These are phyloP conservation scores for Melipona quadrifasciata DNA, from an alignment of 1,140 invertebrate genomes.

Conservation along the genomic window DNA sequence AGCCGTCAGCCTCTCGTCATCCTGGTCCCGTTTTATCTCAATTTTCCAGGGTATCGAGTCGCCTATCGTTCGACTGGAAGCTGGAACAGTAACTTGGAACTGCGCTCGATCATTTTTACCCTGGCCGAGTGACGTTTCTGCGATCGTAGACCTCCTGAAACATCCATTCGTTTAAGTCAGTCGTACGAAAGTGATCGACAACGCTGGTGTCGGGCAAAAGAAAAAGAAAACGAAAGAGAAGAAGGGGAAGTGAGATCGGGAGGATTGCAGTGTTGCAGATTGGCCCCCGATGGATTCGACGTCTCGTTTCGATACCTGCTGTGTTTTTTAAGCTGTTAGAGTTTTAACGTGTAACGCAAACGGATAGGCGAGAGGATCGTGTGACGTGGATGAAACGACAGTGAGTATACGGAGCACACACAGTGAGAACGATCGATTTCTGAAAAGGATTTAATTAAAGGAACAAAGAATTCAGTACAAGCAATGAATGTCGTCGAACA, in stretches of 20 bases:
- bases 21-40: neutral
- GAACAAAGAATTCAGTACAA: conserved; percentile 36
- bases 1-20: neutral
- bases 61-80: neutral
- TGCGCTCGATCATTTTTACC: neutral
- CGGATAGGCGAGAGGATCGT: neutral
- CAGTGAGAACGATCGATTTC: conserved; percentile 20
- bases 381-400: neutral
- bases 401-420: too few relatives aligned
- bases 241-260: neutral
- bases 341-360: neutral
- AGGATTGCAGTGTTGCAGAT: neutral
- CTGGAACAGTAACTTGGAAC: neutral
- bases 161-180: conserved; percentile 43
- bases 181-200: neutral
- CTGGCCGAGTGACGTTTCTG: conserved; percentile 10
- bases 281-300: neutral
- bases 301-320: neutral
- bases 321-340: neutral
- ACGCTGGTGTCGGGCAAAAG: neutral
- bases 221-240: neutral
- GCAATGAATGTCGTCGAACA: conserved; percentile 23
- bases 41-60: neutral
- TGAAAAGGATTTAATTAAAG: conserved; percentile 37
- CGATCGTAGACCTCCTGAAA: conserved; percentile 36